phyloP scores from a whole-genome alignment of 1,140 invertebrate species.

The Lepidurus packardi region DNA sequence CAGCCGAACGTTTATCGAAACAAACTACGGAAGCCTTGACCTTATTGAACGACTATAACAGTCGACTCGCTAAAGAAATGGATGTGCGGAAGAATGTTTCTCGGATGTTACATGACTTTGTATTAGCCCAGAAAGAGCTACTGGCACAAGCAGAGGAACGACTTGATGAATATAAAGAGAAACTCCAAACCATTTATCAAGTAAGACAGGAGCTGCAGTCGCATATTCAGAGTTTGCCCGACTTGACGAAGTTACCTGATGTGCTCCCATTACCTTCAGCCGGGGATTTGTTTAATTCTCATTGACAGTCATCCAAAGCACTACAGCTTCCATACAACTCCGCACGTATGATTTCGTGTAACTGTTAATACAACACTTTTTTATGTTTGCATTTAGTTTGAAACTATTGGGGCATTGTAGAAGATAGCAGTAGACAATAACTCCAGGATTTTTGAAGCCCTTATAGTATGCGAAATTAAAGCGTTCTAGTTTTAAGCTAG shows the following conservation, averaged over 20 bases:
- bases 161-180: slow-evolving; percentile 81
- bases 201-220: slow-evolving; percentile 81
- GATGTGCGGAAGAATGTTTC: slow-evolving; percentile 77
- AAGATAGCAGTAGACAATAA: neutral
- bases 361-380: slow-evolving; percentile 11
- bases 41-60: slow-evolving; percentile 82
- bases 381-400: neutral
- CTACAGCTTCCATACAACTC: neutral
- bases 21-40: slow-evolving; percentile 80
- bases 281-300: slow-evolving; percentile 74
- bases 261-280: slow-evolving; percentile 83
- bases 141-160: slow-evolving; percentile 75
- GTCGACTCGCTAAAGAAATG: slow-evolving; percentile 74
- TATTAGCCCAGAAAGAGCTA: slow-evolving; percentile 73
- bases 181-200: slow-evolving; percentile 73
- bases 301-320: neutral
- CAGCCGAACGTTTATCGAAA: slow-evolving; percentile 61
- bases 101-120: slow-evolving; percentile 79
- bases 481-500: neutral
- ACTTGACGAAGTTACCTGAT: slow-evolving; percentile 81
- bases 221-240: slow-evolving; percentile 86
- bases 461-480: no score
- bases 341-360: neutral
- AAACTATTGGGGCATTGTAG: neutral
- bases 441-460: no score